Evolutionary conservation across 2,888 invertebrate genomes (phyloP).

Genomic region (Sesia bembeciformis): DNA sequence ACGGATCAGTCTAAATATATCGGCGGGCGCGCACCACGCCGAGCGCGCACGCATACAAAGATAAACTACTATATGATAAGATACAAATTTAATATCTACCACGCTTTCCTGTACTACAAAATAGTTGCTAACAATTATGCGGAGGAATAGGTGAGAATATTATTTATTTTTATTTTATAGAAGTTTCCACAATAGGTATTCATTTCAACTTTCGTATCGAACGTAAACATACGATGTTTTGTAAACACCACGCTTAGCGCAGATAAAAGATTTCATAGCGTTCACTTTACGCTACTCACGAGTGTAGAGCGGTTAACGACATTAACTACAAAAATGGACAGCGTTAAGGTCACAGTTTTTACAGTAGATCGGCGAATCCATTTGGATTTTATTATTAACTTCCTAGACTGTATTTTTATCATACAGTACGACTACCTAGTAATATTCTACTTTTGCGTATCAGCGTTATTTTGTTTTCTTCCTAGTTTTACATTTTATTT

Average conservation of each 20-base stretch:
- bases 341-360: constrained; percentile 13
- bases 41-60: constrained; percentile 39
- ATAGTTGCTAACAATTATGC: constrained; percentile 32
- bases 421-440: no score
- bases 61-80: constrained; percentile 58
- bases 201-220: not conserved
- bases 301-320: constrained; percentile 28
- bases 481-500: constrained; percentile 11
- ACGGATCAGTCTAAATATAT: constrained; percentile 67
- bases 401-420: not conserved
- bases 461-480: constrained; percentile 13
- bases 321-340: constrained; percentile 21
- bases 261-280: constrained; percentile 27
- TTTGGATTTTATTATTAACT: constrained; percentile 4
- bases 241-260: constrained; percentile 23
- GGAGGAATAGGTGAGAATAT: constrained; percentile 62
- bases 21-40: constrained; percentile 49
- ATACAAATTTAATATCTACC: constrained; percentile 44
- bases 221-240: not conserved
- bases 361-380: not conserved
- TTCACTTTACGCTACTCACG: constrained; percentile 15
- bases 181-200: not conserved
- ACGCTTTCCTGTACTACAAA: constrained; percentile 14
- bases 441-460: constrained; percentile 8
- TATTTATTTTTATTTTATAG: constrained; percentile 8